Evolutionary conservation across 2,797 vertebrate species (phyloP).

Genomic region (Pseudochirops cupreus): DNA sequence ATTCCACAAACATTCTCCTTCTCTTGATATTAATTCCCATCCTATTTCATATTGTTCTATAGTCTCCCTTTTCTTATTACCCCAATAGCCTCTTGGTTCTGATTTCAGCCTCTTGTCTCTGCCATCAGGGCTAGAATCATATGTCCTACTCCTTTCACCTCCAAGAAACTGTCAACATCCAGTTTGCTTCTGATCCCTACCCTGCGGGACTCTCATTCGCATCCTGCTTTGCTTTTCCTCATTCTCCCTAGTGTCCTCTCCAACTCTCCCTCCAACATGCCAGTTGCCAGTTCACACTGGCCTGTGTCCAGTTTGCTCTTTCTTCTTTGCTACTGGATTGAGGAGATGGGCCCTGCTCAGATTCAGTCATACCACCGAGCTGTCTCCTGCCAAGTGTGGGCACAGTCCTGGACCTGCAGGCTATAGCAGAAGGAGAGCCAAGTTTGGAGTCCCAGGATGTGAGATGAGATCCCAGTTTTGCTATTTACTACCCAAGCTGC

Average conservation of each 20-base stretch:
- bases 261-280: background rate
- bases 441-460: background rate
- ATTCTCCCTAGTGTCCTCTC: background rate
- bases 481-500: background rate
- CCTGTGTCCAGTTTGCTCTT: background rate
- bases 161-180: background rate
- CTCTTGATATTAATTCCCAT: background rate
- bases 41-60: background rate
- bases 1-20: background rate
- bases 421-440: background rate
- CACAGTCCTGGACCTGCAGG: background rate
- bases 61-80: background rate
- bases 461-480: background rate
- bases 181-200: background rate
- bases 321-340: background rate
- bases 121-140: background rate
- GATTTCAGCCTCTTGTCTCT: background rate
- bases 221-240: conserved; percentile 35
- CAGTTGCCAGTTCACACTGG: background rate
- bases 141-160: background rate
- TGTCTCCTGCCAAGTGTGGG: background rate
- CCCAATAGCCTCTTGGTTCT: background rate
- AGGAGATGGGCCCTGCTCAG: background rate
- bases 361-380: background rate
- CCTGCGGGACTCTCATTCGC: background rate